These are phyloP conservation scores for Chinchilla lanigera DNA, from an alignment of 2,113 vertebrate genomes.

Conservation along the genomic window DNA sequence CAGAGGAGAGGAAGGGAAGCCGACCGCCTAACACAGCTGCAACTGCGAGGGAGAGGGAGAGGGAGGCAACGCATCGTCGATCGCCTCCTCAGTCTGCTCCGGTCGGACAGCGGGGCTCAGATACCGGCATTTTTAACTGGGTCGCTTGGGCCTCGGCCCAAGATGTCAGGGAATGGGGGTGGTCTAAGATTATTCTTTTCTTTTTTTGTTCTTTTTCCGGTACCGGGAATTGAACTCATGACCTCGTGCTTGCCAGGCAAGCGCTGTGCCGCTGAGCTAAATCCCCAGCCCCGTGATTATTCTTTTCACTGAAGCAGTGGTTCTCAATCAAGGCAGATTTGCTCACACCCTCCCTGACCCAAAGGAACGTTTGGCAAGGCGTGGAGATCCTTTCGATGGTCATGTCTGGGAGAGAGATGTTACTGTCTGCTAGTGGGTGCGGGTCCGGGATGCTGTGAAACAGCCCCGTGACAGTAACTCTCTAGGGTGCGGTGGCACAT, in stretches of 20 bases:
- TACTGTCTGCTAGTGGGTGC: neutral
- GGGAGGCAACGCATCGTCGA: neutral
- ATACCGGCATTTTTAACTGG: neutral
- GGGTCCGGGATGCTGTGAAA: neutral
- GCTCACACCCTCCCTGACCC: neutral
- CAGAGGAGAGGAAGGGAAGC: neutral
- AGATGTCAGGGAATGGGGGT: neutral
- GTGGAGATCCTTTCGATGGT: conserved; percentile 25
- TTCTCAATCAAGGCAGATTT: neutral
- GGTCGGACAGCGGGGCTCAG: neutral
- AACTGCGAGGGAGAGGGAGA: neutral
- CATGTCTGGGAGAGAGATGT: neutral
- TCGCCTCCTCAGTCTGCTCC: neutral
- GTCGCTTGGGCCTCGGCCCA: neutral
- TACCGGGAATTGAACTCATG: too few species aligned
- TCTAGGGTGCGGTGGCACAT: neutral
- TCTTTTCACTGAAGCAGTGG: neutral
- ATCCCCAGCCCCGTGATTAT: too few species aligned
- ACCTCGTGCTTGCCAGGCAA: too few species aligned
- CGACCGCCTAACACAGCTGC: neutral
- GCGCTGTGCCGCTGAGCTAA: too few species aligned
- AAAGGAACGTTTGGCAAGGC: neutral
- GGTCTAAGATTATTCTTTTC: neutral
- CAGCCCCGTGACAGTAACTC: neutral
- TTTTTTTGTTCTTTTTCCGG: too few species aligned